phyloP scores from a whole-genome alignment of 2,797 vertebrate genomes.

The Acrocephalus scirpaceus region DNA sequence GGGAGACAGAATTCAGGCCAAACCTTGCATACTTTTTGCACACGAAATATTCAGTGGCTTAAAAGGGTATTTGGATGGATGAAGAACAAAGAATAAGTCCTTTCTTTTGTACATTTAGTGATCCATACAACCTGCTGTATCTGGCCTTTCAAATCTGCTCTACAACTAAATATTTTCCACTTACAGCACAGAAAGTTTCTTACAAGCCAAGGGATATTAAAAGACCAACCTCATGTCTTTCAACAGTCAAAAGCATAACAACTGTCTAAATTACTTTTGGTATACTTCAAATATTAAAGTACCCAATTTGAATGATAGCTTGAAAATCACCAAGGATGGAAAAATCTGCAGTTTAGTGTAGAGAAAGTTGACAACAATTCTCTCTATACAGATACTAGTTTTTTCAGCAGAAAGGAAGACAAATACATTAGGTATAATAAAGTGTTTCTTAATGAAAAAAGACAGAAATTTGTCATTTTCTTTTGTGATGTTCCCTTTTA shows the following conservation, averaged over 20 bases:
- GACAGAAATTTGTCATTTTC: not conserved
- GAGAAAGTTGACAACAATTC: not conserved
- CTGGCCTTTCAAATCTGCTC: not conserved
- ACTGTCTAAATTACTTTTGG: not conserved
- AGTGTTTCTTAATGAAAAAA: not conserved
- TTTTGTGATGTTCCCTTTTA: conserved; percentile 6
- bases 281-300: not conserved
- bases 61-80: not conserved
- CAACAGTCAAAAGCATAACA: not conserved
- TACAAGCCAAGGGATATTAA: not conserved
- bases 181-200: not conserved
- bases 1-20: not conserved
- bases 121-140: not conserved
- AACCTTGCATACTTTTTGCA: not conserved
- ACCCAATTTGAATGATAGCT: not conserved
- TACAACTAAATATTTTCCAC: conserved; percentile 8
- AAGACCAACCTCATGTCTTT: not conserved
- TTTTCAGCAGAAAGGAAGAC: not conserved
- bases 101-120: not conserved
- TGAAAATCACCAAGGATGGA: not conserved
- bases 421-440: not conserved
- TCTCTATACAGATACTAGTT: not conserved
- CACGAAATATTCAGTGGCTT: not conserved
- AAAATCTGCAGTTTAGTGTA: not conserved
- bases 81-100: not conserved